Conservation (phyloP, 2,888 invertebrate species). For the Rhodophaea formosa region DNA sequence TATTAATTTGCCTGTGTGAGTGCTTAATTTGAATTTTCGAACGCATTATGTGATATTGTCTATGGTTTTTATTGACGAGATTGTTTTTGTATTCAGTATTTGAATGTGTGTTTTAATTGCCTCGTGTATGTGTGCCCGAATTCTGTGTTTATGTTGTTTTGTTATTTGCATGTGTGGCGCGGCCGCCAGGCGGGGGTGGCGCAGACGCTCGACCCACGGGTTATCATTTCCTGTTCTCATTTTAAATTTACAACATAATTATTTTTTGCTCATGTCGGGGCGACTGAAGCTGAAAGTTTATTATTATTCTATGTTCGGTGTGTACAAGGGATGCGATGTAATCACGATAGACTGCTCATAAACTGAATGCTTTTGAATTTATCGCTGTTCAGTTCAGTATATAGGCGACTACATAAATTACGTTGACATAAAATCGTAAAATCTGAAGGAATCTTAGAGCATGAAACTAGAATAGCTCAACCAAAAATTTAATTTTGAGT, state of each 20-base stretch:
- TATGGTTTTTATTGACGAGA: not conserved
- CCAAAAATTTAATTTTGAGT: not conserved
- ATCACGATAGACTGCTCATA: not conserved
- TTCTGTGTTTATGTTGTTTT: conserved; percentile 28
- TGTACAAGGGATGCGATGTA: not conserved
- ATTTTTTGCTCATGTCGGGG: conserved; percentile 56
- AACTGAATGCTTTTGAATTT: not conserved
- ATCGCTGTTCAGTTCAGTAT: not conserved
- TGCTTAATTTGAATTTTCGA: conserved; percentile 15
- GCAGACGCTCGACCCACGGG: conserved; percentile 70
- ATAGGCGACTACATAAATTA: not conserved
- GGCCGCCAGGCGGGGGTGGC: conserved; percentile 47
- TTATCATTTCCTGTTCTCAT: conserved; percentile 81
- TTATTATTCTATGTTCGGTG: conserved; percentile 29
- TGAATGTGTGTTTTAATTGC: conserved; percentile 39
- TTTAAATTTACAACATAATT: conserved; percentile 74
- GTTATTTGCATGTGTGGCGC: conserved; percentile 46
- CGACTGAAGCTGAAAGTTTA: conserved; percentile 48
- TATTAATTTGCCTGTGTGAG: conserved; percentile 11
- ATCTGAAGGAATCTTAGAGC: not conserved
- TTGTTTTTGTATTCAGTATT: not conserved
- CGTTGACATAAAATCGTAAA: not conserved
- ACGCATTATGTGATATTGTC: not conserved
- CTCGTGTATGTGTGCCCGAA: conserved; percentile 30
- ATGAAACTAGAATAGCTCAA: not conserved